Base-by-base conservation (phyloP, 2,888 invertebrate genomes). In the Carabus problematicus region DNA sequence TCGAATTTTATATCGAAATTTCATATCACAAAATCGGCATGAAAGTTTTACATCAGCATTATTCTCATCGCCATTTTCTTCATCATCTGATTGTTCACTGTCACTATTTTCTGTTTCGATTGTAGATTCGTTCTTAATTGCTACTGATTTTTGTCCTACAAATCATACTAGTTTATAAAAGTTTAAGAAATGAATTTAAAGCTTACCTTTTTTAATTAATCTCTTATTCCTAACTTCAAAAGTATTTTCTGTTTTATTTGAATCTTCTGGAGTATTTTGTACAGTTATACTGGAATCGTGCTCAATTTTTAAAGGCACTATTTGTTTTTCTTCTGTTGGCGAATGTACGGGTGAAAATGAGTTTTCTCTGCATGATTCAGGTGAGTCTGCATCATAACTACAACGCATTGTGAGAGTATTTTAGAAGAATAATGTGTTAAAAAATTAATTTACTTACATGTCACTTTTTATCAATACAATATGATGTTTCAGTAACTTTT, bases 1-100 rank as follows among this genome's bases (percentile, higher is more conserved):
- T 43, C 69, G 45, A 40, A 69, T 41, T 69, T 61, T 69, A 39
- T 61, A 69, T 8, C 69, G 42, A 43, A 69, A 69, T 56, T 69
- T 69, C 62, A 69, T 55, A 18, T 69, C 69, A 40, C 69, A 69
- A 55, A 40, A 69, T 55, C 40, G 49, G 16, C 69, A 69, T 8
- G 52, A 52, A 14, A 68, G 42, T 68, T 68, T 60, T 19, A 4
- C 39, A 1, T 40, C 42, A 42, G 40, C n/a, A 2, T 11, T 12
- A 6, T 42, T 19, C n/a, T 61, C 47, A 62, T 62, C 52, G 19
- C 45, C 47, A 18, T 12, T 45, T 39, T 69, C 56, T n/a, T 67
- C 67, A 49, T 49, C 41, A 6, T 16, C 49, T 40, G 49, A 52
- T 29, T 52, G 14, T 1, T 69, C 69, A 12, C 52, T 47, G 7